These are phyloP conservation scores for Poeciliopsis gracilis DNA, from an alignment of 2,797 vertebrate species.

Conservation along the genomic window DNA sequence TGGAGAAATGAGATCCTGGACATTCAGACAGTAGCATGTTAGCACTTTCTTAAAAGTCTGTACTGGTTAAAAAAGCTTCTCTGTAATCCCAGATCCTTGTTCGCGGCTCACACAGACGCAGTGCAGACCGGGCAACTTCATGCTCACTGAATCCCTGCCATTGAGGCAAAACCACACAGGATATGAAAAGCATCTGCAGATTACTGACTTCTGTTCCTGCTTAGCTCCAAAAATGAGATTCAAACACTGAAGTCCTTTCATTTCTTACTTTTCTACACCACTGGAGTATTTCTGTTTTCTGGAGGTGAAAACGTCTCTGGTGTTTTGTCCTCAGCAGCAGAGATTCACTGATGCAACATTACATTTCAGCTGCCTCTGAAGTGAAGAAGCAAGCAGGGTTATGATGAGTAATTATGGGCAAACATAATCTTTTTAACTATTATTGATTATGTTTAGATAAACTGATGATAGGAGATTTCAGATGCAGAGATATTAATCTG, in stretches of 20 bases:
- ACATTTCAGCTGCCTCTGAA: background rate
- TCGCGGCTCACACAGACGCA: background rate
- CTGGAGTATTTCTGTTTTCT: background rate
- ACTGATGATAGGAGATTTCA: too few relatives aligned
- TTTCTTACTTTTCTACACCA: background rate
- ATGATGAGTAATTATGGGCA: background rate
- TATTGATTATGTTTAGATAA: too few relatives aligned
- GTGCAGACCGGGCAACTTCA: background rate
- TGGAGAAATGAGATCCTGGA: conserved; percentile 31
- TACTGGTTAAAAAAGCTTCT: background rate
- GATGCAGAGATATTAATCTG: background rate
- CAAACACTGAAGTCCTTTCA: background rate
- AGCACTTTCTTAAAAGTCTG: background rate
- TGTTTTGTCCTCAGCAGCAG: background rate
- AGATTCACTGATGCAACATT: background rate
- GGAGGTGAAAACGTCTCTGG: background rate
- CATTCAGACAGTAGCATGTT: conserved; percentile 42
- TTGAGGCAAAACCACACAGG: background rate
- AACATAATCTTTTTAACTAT: background rate
- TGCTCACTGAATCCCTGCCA: background rate
- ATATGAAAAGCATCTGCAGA: background rate
- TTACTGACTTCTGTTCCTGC: background rate
- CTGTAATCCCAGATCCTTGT: background rate
- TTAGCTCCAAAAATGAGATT: background rate
- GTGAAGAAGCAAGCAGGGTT: conserved; percentile 6